These are phyloP conservation scores for Nycticryphes semicollaris DNA, from an alignment of 2,113 vertebrate species.

Conservation along the genomic window DNA sequence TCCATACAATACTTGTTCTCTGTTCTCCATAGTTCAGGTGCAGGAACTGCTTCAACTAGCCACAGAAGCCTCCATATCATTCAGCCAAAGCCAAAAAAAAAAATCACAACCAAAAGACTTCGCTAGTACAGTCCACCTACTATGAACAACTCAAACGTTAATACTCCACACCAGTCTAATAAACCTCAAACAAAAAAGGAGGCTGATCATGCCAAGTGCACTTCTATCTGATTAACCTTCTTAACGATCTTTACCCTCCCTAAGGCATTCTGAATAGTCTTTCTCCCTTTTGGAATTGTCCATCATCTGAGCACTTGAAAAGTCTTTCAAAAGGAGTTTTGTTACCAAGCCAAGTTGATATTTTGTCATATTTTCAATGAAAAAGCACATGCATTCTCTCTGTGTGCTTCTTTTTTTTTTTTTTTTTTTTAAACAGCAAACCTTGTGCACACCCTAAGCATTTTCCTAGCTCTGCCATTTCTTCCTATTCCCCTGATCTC, in stretches of 20 bases:
- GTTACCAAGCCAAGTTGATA: neutral
- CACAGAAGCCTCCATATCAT: neutral
- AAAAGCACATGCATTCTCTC: neutral
- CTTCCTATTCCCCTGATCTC: neutral
- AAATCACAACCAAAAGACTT: neutral
- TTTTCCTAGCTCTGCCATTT: neutral
- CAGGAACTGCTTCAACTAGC: neutral
- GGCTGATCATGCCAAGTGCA: neutral
- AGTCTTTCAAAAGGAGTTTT: neutral
- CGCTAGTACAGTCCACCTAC: neutral
- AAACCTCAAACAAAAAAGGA: neutral
- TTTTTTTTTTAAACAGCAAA: neutral
- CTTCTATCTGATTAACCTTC: neutral
- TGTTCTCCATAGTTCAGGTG: neutral
- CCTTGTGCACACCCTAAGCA: neutral
- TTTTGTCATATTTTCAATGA: neutral
- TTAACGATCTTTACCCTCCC: neutral
- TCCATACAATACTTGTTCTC: rapidly evolving
- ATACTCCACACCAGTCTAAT: neutral
- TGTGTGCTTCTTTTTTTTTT: neutral
- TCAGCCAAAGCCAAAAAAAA: neutral
- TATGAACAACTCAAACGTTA: neutral
- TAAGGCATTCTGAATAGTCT: neutral
- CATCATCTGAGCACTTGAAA: neutral
- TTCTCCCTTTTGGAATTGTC: rapidly evolving